Evolutionary conservation across 1,140 invertebrate species (phyloP).

Genomic region (Sycobia sp.): DNA sequence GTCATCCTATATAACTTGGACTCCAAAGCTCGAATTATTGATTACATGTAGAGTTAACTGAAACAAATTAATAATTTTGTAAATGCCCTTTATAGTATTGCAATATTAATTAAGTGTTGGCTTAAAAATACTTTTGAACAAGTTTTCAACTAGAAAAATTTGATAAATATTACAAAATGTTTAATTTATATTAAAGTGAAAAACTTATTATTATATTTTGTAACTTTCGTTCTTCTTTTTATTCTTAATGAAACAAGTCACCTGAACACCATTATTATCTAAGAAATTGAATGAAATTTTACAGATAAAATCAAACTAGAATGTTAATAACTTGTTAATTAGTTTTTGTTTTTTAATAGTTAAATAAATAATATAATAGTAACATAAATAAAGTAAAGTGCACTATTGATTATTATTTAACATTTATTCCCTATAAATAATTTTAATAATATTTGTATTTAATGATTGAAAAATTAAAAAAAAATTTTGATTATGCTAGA

Average conservation of each 20-base stretch:
- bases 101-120: not conserved
- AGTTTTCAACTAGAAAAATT: slow-evolving; percentile 4
- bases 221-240: too few species aligned
- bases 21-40: not conserved
- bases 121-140: slow-evolving; percentile 7
- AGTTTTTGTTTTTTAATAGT: not conserved
- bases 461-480: too few species aligned
- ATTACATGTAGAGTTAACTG: slow-evolving; percentile 1
- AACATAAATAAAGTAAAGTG: not conserved
- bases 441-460: not conserved
- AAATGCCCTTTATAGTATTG: slow-evolving; percentile 1
- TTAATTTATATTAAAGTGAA: not conserved
- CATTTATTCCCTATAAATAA: not conserved
- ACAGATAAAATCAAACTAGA: not conserved
- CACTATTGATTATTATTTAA: slow-evolving; percentile 1
- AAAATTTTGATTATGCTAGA: too few species aligned
- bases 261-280: not conserved
- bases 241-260: not conserved
- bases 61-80: slow-evolving; percentile 14
- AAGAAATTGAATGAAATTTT: not conserved
- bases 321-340: not conserved
- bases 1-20: not conserved
- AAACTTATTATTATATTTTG: too few species aligned
- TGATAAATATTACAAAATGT: not conserved
- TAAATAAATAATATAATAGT: slow-evolving; percentile 28